Conservation (phyloP, 2,888 invertebrate genomes). For the Hypena proboscidalis region DNA sequence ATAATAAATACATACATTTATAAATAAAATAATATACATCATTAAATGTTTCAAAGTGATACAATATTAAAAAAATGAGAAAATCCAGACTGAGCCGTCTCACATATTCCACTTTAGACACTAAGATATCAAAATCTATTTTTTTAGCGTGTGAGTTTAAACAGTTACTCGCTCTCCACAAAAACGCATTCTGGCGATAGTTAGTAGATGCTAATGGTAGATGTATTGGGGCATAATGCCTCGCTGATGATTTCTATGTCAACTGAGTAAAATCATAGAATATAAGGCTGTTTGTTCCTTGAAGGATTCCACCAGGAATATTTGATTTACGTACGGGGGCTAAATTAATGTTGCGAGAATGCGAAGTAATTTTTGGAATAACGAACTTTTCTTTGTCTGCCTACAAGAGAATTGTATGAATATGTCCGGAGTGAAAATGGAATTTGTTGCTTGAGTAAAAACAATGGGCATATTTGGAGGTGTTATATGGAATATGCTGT, state of each 20-base stretch:
- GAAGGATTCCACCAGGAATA: constrained; percentile 36
- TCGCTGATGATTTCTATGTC: constrained; percentile 57
- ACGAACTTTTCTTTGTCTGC: constrained; percentile 37
- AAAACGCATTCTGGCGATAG: too few relatives aligned
- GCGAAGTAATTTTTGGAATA: constrained; percentile 34
- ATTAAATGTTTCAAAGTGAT: too few relatives aligned
- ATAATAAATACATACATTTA: too few relatives aligned
- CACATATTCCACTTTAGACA: too few relatives aligned
- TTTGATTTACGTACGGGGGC: constrained; percentile 43
- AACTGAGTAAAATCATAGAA: constrained; percentile 49
- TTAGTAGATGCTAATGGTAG: too few relatives aligned
- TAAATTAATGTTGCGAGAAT: constrained; percentile 42
- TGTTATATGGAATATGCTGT: constrained; percentile 14
- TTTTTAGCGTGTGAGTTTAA: too few relatives aligned
- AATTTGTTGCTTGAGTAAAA: constrained; percentile 30
- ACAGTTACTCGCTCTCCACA: too few relatives aligned
- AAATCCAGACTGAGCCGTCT: too few relatives aligned
- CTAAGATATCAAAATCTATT: too few relatives aligned
- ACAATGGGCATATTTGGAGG: constrained; percentile 22
- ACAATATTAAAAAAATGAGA: too few relatives aligned
- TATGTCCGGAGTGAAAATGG: constrained; percentile 22
- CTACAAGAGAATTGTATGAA: constrained; percentile 29
- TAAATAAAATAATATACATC: too few relatives aligned
- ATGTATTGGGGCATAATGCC: too few relatives aligned
- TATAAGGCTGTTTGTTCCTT: constrained; percentile 32